Evolutionary conservation across 2,888 invertebrate species (phyloP).

Genomic region (Beris chalybata): DNA sequence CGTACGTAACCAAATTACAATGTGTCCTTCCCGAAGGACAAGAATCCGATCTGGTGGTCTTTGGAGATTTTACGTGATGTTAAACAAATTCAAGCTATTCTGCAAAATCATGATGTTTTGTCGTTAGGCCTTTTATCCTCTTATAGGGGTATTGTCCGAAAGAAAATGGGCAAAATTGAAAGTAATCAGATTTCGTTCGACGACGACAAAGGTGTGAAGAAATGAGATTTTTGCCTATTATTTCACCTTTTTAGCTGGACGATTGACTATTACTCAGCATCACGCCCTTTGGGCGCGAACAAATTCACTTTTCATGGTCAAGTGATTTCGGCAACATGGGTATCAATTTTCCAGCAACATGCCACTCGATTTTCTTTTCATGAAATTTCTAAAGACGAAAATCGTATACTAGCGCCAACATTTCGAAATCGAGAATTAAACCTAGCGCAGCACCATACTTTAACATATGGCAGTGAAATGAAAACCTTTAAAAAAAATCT

Average conservation of each 20-base stretch:
- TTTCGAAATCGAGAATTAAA: too few species aligned
- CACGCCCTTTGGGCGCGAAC: conserved; percentile 9
- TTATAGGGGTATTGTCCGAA: conserved; percentile 1
- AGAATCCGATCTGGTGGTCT: conserved; percentile 25
- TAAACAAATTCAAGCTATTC: conserved; percentile 35
- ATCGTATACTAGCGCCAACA: too few species aligned
- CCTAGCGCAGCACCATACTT: conserved; percentile 1
- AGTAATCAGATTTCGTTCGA: conserved; percentile 34
- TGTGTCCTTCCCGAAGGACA: conserved; percentile 7
- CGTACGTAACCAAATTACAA: conserved; percentile 1
- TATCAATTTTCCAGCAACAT: too few species aligned
- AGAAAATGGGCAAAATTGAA: conserved; percentile 24
- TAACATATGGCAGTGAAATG: conserved; percentile 30
- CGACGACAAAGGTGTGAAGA: conserved; percentile 26
- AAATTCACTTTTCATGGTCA: background rate
- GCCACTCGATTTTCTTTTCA: too few species aligned
- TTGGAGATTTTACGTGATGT: conserved; percentile 37
- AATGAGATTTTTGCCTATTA: background rate
- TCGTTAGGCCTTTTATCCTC: conserved; percentile 13
- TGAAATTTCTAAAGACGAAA: too few species aligned
- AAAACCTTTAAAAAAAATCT: conserved; percentile 25
- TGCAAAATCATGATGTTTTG: conserved; percentile 26
- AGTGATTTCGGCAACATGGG: too few species aligned
- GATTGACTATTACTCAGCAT: background rate
- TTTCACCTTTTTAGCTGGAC: background rate